A percentile compares a stretch with the other conserved stretches of the same genome.
Evolutionary conservation across 2,888 invertebrate species (phyloP).

Genomic region (Athetis lepigone): DNA sequence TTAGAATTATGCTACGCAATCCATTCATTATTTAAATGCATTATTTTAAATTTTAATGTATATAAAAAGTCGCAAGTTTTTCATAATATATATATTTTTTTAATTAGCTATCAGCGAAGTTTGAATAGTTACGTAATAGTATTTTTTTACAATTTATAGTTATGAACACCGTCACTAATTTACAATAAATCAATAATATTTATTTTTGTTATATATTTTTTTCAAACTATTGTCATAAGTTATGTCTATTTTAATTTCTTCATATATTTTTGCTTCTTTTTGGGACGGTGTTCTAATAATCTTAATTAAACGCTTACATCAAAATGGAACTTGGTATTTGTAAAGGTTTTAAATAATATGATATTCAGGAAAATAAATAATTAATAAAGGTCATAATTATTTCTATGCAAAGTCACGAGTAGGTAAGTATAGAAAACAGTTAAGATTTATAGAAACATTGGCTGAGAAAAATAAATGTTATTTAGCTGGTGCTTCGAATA

Average conservation of each 20-base stretch:
- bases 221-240: neutral
- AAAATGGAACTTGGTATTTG: conserved; percentile 35
- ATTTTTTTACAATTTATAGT: conserved; percentile 30
- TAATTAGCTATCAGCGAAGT: conserved; percentile 48
- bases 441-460: neutral
- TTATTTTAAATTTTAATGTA: conserved; percentile 52
- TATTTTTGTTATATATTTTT: neutral
- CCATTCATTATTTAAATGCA: conserved; percentile 71
- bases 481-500: no score
- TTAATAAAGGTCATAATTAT: no score
- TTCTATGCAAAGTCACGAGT: conserved; percentile 25
- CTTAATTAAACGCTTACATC: conserved; percentile 28
- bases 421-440: conserved; percentile 3
- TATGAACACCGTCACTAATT: conserved; percentile 38
- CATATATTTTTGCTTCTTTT: conserved; percentile 3
- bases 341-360: conserved; percentile 21
- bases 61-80: conserved; percentile 45
- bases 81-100: conserved; percentile 27
- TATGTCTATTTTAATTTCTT: neutral
- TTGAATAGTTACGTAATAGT: conserved; percentile 29
- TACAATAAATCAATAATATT: neutral
- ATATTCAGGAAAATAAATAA: conserved; percentile 15
- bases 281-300: conserved; percentile 35
- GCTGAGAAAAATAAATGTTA: no score
- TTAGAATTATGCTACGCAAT: conserved; percentile 89